Conservation (phyloP, 1,140 invertebrate species). For the Drosophila obscura region DNA sequence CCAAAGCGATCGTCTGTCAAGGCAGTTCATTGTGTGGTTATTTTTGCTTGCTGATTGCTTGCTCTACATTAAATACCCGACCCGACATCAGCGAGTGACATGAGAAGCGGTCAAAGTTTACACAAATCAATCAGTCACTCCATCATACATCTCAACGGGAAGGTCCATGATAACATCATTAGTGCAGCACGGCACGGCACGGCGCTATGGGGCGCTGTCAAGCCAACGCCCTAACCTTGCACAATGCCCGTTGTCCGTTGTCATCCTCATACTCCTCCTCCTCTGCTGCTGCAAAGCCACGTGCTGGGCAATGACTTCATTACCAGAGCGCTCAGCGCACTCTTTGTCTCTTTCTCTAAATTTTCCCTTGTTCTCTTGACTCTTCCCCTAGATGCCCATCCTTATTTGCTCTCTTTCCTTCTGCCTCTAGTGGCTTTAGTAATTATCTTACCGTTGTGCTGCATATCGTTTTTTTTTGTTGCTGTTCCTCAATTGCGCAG, state of each 20-base stretch:
- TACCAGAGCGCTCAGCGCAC: slow-evolving; percentile 44
- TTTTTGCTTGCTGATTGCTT: slow-evolving; percentile 28
- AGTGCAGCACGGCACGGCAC: slow-evolving; percentile 20
- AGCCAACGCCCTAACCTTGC: slow-evolving; percentile 76
- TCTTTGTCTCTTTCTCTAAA: slow-evolving; percentile 49
- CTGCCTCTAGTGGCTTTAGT: neutral
- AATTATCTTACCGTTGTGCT: slow-evolving; percentile 34
- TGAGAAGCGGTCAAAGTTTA: slow-evolving; percentile 69
- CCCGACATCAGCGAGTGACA: slow-evolving; percentile 28
- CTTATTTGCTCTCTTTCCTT: neutral
- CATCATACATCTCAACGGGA: slow-evolving; percentile 5
- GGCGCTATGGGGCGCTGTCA: slow-evolving; percentile 22
- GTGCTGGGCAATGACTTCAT: slow-evolving; percentile 73
- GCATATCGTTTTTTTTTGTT: neutral
- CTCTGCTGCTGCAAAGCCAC: slow-evolving; percentile 5
- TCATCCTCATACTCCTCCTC: neutral
- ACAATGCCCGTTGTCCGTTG: slow-evolving; percentile 37
- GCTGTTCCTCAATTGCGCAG: slow-evolving; percentile 58
- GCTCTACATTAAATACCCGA: slow-evolving; percentile 43
- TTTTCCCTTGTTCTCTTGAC: too few relatives aligned
- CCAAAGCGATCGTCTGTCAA: slow-evolving; percentile 5
- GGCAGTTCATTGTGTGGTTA: slow-evolving; percentile 26
- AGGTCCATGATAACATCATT: slow-evolving; percentile 54
- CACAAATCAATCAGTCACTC: slow-evolving; percentile 72
- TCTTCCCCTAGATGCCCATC: too few relatives aligned